Evolutionary conservation across 2,888 invertebrate genomes (phyloP), one percentile per base, ranked within the genome.

Genomic region (Sinodicranocentrus sp.): DNA sequence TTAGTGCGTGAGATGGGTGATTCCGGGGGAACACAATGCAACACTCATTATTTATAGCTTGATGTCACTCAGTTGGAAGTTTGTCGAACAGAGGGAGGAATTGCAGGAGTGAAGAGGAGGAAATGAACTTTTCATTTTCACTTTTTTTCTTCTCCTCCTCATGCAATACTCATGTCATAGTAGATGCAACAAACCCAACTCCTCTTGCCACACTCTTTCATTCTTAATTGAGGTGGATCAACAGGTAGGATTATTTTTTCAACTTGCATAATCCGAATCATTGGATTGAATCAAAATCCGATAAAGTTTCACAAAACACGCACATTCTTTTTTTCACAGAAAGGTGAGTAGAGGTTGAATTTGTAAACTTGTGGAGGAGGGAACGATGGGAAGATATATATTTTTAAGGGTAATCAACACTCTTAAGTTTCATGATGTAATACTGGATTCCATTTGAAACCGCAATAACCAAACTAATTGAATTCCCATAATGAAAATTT

Each of bases 101-200:
- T 59, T 59, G 67, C 39, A 44, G 44, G 43, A 23, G 67, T 43
- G 17, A 85, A 77, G 84, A 33, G 33, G 10, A 86, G 87, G 86
- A 87, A 87, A 86, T 86, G 86, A 85, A 86, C 85, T 65, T 65
- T 65, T 65, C 33, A 65, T 65, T 28, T 28, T 65, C 19, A 23
- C 25, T 2, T 21, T 17, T 65, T 65, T 19, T 63, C 23, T 1
- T 8, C 23, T 17, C 54, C 23, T 23, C 26, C 23, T 39, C 65
- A 67, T 67, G 67, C 67, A 67, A 67, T 59, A n/a, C n/a, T 19
- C 3, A 33, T 33, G 10, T 33, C 10, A 3, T 10, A 3, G 10
- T 6, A 33, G 52, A 19, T 52, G 52, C 19, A 17, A 52, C 17
- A n/a, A 52, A 44, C 44, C 13, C n/a, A n/a, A n/a, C n/a, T n/a